Conservation (phyloP, 2,113 vertebrate genomes). For the Muscicapa adusta region DNA sequence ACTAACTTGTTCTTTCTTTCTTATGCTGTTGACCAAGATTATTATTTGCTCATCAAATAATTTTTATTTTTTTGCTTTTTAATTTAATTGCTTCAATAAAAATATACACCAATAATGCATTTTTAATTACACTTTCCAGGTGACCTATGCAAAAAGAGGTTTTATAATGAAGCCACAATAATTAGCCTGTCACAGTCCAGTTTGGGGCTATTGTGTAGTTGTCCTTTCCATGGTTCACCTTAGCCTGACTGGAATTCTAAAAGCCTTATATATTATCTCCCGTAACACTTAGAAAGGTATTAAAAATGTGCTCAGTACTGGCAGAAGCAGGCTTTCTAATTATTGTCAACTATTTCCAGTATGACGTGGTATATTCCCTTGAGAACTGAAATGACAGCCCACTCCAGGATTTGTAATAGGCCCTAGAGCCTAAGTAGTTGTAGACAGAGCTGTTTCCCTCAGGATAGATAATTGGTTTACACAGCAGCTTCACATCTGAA, state of each 20-base stretch:
- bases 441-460: constrained; percentile 81
- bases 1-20: constrained; percentile 82
- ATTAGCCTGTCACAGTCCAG: constrained; percentile 97
- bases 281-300: constrained; percentile 82
- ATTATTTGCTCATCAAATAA: constrained; percentile 93
- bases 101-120: constrained; percentile 94
- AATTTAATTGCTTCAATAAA: constrained; percentile 99
- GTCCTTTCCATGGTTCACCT: constrained; percentile 85
- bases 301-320: constrained; percentile 81
- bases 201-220: constrained; percentile 92
- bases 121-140: constrained; percentile 98
- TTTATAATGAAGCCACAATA: constrained; percentile 95
- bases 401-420: constrained; percentile 81
- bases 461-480: constrained; percentile 85
- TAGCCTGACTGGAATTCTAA: constrained; percentile 88
- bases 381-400: constrained; percentile 80
- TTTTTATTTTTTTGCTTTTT: constrained; percentile 92
- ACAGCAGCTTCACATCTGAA: constrained; percentile 80
- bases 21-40: constrained; percentile 96
- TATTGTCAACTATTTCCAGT: constrained; percentile 83
- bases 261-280: constrained; percentile 84
- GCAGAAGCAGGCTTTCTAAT: constrained; percentile 83
- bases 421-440: constrained; percentile 82
- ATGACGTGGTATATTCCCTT: constrained; percentile 82
- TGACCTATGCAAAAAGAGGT: constrained; percentile 97